These are phyloP conservation scores for Dinocampus coccinellae DNA, from an alignment of 2,888 invertebrate genomes.

Conservation along the genomic window DNA sequence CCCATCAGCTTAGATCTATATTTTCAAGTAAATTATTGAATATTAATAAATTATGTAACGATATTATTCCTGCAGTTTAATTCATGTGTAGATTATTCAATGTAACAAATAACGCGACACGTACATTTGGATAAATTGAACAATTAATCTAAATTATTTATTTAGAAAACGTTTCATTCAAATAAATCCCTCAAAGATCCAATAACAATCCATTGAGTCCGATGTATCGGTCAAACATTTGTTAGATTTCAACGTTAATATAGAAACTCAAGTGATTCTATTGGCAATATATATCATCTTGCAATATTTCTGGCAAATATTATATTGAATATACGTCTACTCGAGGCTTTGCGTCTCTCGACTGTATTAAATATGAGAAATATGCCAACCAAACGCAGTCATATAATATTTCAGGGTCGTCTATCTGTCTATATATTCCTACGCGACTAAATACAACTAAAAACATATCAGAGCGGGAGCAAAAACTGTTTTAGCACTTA, in stretches of 20 bases:
- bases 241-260: neutral
- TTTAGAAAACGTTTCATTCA: too few species aligned
- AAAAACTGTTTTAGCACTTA: constrained; percentile 40
- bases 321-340: constrained; percentile 9
- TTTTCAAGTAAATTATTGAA: neutral
- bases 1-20: neutral
- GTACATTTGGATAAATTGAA: too few species aligned
- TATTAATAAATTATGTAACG: too few species aligned
- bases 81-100: too few species aligned
- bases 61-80: too few species aligned
- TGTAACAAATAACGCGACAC: too few species aligned
- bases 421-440: constrained; percentile 11
- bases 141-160: too few species aligned
- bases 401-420: neutral
- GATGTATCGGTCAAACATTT: too few species aligned
- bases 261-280: neutral
- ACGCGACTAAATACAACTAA: constrained; percentile 1
- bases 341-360: constrained; percentile 60
- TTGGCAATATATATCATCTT: constrained; percentile 29
- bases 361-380: constrained; percentile 29
- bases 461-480: constrained; percentile 16
- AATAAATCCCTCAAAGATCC: too few species aligned
- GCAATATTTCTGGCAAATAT: constrained; percentile 55
- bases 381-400: constrained; percentile 31
- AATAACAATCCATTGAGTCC: too few species aligned